Evolutionary conservation across 2,888 invertebrate species (phyloP).

Genomic region (Aphodius granarius): DNA sequence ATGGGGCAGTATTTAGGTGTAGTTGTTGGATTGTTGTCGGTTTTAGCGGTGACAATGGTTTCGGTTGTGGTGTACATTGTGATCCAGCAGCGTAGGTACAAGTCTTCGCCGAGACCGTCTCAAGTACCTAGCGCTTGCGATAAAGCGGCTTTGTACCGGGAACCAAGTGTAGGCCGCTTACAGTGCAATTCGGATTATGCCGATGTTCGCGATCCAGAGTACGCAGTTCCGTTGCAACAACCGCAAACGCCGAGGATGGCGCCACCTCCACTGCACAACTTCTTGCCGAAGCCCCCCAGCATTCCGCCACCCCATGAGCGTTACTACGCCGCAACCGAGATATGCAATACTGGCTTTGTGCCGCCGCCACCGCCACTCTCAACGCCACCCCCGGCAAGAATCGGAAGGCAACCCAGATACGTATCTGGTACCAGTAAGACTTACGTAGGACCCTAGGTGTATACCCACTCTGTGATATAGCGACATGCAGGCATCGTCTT

Average conservation of each 20-base stretch:
- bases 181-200: slow-evolving; percentile 48
- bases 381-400: slow-evolving; percentile 52
- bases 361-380: slow-evolving; percentile 51
- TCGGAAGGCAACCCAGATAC: slow-evolving; percentile 53
- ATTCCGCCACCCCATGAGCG: slow-evolving; percentile 70
- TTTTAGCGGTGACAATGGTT: slow-evolving; percentile 49
- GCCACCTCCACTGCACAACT: slow-evolving; percentile 57
- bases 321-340: slow-evolving; percentile 73
- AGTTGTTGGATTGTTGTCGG: slow-evolving; percentile 50
- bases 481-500: slow-evolving; percentile 24
- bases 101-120: slow-evolving; percentile 45
- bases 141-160: slow-evolving; percentile 51
- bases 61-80: slow-evolving; percentile 49
- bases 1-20: slow-evolving; percentile 51
- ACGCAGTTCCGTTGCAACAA: slow-evolving; percentile 64
- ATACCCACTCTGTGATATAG: slow-evolving; percentile 46
- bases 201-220: slow-evolving; percentile 62
- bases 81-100: slow-evolving; percentile 49
- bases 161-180: slow-evolving; percentile 46
- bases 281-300: slow-evolving; percentile 64
- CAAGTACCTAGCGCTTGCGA: slow-evolving; percentile 49
- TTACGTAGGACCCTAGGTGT: slow-evolving; percentile 49
- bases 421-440: slow-evolving; percentile 45
- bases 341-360: slow-evolving; percentile 56
- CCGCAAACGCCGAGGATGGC: slow-evolving; percentile 56